These are phyloP conservation scores for Onychorhynchus coronatus DNA, from an alignment of 2,113 vertebrate species.

Conservation along the genomic window DNA sequence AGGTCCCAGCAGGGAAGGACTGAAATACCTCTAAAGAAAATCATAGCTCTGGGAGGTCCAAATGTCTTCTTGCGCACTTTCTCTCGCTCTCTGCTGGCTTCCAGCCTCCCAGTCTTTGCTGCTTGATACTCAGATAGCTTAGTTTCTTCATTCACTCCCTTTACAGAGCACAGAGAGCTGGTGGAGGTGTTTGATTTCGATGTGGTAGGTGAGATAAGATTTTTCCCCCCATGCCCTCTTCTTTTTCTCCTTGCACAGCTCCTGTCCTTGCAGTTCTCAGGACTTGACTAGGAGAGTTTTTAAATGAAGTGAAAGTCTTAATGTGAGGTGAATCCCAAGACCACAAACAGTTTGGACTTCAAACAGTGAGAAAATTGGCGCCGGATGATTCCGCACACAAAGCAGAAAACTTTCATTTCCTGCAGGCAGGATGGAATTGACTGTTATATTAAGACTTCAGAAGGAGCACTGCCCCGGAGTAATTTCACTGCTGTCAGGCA, in stretches of 20 bases:
- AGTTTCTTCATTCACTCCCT: background rate
- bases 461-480: slow-evolving; percentile 75
- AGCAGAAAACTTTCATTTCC: slow-evolving; percentile 80
- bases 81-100: slow-evolving; percentile 11
- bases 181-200: background rate
- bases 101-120: background rate
- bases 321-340: slow-evolving; percentile 73
- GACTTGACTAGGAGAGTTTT: slow-evolving; percentile 48
- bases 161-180: background rate
- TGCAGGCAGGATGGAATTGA: slow-evolving; percentile 76
- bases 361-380: slow-evolving; percentile 76
- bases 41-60: background rate
- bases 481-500: slow-evolving; percentile 77
- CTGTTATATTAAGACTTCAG: slow-evolving; percentile 79
- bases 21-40: slow-evolving; percentile 39
- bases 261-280: background rate
- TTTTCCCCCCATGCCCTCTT: background rate
- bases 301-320: slow-evolving; percentile 60
- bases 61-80: background rate
- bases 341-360: slow-evolving; percentile 77
- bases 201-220: background rate
- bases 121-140: background rate
- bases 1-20: slow-evolving; percentile 40
- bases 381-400: slow-evolving; percentile 74
- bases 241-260: background rate